Conservation (phyloP, 2,888 invertebrate species). For the Uropetala carovei region DNA sequence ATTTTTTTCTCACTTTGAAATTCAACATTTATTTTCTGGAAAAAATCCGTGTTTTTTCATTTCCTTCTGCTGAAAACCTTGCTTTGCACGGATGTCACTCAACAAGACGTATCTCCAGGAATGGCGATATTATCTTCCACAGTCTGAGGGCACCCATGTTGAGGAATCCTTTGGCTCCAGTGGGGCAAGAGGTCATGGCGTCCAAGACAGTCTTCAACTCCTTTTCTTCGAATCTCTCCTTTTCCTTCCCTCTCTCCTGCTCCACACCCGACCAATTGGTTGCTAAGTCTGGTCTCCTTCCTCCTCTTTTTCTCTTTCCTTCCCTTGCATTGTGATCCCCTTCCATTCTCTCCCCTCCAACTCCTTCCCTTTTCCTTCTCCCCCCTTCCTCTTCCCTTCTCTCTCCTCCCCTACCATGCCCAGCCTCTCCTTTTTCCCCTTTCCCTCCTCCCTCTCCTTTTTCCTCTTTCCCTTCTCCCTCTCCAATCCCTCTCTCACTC, state of each 20-base stretch:
- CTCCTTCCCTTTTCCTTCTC: background rate
- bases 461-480: background rate
- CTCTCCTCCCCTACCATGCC: background rate
- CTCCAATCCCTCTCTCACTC: background rate
- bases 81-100: background rate
- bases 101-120: conserved; percentile 26
- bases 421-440: background rate
- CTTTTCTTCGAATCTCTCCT: background rate
- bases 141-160: conserved; percentile 29
- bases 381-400: background rate
- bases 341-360: background rate
- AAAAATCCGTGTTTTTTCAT: background rate
- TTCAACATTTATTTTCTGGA: background rate
- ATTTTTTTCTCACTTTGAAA: background rate
- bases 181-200: conserved; percentile 61
- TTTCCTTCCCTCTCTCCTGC: background rate
- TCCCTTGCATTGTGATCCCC: background rate
- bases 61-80: no score
- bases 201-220: background rate
- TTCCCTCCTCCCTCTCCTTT: background rate
- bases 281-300: background rate
- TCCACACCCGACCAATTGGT: background rate
- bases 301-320: no score
- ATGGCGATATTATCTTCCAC: conserved; percentile 36
- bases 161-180: conserved; percentile 50